Evolutionary conservation across 2,888 invertebrate species (phyloP), one percentile per base, ranked within the genome.

Genomic region (Agrochola lota): DNA sequence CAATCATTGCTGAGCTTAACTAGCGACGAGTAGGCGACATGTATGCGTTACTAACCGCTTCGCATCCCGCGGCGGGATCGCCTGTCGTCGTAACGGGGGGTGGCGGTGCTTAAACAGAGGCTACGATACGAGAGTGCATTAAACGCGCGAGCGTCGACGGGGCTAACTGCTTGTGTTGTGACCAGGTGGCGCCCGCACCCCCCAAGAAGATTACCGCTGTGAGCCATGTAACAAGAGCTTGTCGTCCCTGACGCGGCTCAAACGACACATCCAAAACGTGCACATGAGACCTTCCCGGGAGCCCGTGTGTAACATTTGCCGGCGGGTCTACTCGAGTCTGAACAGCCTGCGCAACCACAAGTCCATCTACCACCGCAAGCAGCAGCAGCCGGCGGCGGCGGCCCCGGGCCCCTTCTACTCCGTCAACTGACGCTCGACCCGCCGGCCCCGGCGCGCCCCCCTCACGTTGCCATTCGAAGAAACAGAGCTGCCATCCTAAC

Each of bases 181-280:
- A 97, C 97, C 97, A 98, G 97, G 97, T 97, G 97, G 97, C 97
- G 97, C 97, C 97, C 97, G 97, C 97, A 97, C 97, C 97, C 97
- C 97, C 97, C 98, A 98, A 96, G 98, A 98, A 97, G 98, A 98
- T 97, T 98, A 98, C 97, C 98, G 98, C 96, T 98, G 98, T 97
- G 98, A 98, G 97, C 98, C 98, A 92, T 98, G 98, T 98, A 98
- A 98, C 98, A 98, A 98, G 97, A 98, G 98, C 97, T 97, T 98
- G 94, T 98, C 98, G 93, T 98, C 98, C 92, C 97, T 98, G 95
- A 98, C 98, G 93, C 97, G 98, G 94, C 98, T 98, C 97, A 98
- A 98, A 97, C 98, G 98, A 93, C 98, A 98, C 97, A 98, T 98
- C 97, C 98, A 98, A 97, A 98, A 98, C 97, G 98, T 98, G 92